phyloP scores from a whole-genome alignment of 2,797 vertebrate genomes.

The Xerus rutilus region DNA sequence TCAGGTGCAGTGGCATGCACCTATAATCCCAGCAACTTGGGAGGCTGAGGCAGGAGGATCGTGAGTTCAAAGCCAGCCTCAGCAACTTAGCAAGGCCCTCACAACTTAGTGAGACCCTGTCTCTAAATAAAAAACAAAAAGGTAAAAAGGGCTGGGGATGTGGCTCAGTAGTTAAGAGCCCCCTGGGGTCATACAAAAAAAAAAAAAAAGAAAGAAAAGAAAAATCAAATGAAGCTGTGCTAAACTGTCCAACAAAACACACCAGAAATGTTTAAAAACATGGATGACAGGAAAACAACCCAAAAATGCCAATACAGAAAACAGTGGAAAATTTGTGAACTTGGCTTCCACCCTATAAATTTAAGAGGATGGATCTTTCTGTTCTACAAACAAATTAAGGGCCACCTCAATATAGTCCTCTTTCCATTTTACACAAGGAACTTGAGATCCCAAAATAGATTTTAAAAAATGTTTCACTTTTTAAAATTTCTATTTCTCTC shows the following conservation, averaged over 20 bases:
- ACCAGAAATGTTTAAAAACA: background rate
- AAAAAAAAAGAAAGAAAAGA: background rate
- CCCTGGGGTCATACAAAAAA: no score
- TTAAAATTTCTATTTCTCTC: background rate
- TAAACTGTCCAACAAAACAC: background rate
- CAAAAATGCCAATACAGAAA: background rate
- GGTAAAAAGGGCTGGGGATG: no score
- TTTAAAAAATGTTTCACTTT: background rate
- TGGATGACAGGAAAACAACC: background rate
- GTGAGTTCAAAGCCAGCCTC: no score
- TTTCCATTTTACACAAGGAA: background rate
- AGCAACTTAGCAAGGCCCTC: no score
- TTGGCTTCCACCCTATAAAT: no score
- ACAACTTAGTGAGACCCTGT: no score
- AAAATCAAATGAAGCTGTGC: background rate
- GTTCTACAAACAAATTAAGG: background rate
- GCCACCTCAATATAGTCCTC: background rate
- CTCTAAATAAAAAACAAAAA: no score
- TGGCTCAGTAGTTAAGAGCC: no score
- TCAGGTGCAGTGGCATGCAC: no score
- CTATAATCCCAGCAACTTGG: no score
- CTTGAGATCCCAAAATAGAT: background rate
- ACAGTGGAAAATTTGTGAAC: background rate
- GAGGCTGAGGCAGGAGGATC: no score
- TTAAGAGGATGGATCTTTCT: background rate